These are phyloP conservation scores for Campoletis sonorensis DNA, from an alignment of 1,140 invertebrate species.

Conservation along the genomic window DNA sequence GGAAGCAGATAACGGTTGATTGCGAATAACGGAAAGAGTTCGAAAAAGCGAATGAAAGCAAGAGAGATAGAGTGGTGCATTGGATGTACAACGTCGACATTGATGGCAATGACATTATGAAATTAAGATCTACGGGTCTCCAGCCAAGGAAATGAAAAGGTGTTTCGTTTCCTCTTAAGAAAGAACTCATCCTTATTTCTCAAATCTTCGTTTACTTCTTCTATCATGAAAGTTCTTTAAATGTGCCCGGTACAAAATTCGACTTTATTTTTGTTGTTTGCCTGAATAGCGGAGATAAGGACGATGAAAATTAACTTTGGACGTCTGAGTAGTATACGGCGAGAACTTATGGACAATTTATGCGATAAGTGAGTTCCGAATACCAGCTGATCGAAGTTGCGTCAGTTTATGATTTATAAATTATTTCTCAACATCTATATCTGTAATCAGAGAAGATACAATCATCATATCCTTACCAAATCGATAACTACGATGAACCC, in stretches of 20 bases:
- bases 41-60: conserved; percentile 23
- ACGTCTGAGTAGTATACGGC: too few species aligned
- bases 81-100: conserved; percentile 52
- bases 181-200: conserved; percentile 5
- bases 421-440: neutral
- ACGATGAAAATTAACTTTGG: too few species aligned
- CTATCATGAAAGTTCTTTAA: neutral
- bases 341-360: too few species aligned
- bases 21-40: conserved; percentile 47
- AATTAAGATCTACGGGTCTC: conserved; percentile 60
- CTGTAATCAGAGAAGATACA: neutral
- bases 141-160: conserved; percentile 56
- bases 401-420: neutral
- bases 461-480: neutral
- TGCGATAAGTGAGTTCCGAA: too few species aligned
- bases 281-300: neutral
- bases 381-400: neutral
- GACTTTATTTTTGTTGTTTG: neutral
- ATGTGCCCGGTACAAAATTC: neutral
- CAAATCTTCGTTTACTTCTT: neutral
- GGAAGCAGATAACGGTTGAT: conserved; percentile 62
- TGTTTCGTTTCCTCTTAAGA: conserved; percentile 44
- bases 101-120: conserved; percentile 59
- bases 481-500: neutral
- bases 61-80: neutral